A percentile compares a stretch with the other conserved stretches of the same genome.
These are phyloP conservation scores for Psettodes erumei DNA, from an alignment of 2,113 vertebrate genomes.

Conservation along the genomic window DNA sequence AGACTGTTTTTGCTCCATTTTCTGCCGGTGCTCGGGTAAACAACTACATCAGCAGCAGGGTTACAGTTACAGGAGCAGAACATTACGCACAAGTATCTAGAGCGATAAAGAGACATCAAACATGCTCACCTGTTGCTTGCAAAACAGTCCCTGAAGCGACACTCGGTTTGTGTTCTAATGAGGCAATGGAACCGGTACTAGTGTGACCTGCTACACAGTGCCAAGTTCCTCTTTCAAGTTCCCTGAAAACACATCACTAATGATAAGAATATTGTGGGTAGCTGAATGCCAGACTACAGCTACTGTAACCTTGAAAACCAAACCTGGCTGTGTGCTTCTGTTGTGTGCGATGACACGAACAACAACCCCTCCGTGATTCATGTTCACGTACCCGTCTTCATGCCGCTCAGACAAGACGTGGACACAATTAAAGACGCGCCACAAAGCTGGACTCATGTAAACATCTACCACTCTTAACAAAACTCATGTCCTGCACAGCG, in stretches of 20 bases:
- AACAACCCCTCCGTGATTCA: slow-evolving; percentile 39
- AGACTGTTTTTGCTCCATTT: slow-evolving; percentile 46
- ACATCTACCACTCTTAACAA: not conserved
- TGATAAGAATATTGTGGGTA: slow-evolving; percentile 51
- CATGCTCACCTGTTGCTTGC: slow-evolving; percentile 28
- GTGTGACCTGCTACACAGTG: slow-evolving; percentile 28
- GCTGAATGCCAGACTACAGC: slow-evolving; percentile 35
- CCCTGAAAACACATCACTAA: slow-evolving; percentile 58
- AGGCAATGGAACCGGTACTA: slow-evolving; percentile 35
- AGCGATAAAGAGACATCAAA: not conserved
- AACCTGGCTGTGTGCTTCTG: slow-evolving; percentile 21
- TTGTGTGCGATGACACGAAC: slow-evolving; percentile 42
- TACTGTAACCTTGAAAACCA: slow-evolving; percentile 41
- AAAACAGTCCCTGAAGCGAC: slow-evolving; percentile 27
- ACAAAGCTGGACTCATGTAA: slow-evolving; percentile 5
- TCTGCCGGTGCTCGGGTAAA: slow-evolving; percentile 19
- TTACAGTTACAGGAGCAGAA: slow-evolving; percentile 27
- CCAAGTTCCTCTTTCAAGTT: slow-evolving; percentile 73
- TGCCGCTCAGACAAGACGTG: slow-evolving; percentile 24
- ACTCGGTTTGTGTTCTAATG: slow-evolving; percentile 33
- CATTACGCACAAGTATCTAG: slow-evolving; percentile 25
- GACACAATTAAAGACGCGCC: slow-evolving; percentile 2
- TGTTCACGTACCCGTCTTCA: slow-evolving; percentile 34
- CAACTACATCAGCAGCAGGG: slow-evolving; percentile 20
- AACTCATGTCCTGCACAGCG: not conserved